These are phyloP conservation scores for Diglossa cyanea DNA, from an alignment of 2,797 vertebrate species.

Conservation along the genomic window DNA sequence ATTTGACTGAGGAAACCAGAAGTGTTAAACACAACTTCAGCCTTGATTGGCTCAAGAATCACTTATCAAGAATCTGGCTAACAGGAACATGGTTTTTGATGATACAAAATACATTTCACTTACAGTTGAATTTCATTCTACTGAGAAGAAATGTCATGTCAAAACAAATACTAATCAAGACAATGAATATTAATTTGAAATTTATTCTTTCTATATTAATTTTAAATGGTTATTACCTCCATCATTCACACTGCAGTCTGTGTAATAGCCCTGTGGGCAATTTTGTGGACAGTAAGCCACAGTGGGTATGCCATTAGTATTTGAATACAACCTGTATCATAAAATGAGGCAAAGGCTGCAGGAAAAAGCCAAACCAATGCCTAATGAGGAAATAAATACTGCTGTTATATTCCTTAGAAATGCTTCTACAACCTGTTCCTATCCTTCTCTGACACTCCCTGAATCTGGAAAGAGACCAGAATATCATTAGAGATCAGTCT, in stretches of 20 bases:
- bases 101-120: not conserved
- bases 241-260: not conserved
- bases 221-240: not conserved
- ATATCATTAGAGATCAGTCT: not conserved
- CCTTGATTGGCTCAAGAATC: not conserved
- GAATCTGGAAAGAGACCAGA: not conserved
- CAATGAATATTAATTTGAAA: not conserved
- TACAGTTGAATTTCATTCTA: not conserved
- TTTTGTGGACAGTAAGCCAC: not conserved
- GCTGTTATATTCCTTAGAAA: not conserved
- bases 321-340: not conserved
- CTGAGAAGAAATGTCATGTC: not conserved
- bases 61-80: not conserved
- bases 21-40: not conserved
- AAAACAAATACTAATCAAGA: not conserved
- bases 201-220: not conserved
- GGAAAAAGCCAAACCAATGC: not conserved
- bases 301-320: not conserved
- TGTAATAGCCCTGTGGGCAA: not conserved
- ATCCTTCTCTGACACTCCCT: not conserved
- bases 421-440: not conserved
- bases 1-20: not conserved
- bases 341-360: not conserved
- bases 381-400: not conserved
- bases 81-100: not conserved